Base-by-base conservation (phyloP, 2,888 invertebrate species). In the Mesochorus sp. region DNA sequence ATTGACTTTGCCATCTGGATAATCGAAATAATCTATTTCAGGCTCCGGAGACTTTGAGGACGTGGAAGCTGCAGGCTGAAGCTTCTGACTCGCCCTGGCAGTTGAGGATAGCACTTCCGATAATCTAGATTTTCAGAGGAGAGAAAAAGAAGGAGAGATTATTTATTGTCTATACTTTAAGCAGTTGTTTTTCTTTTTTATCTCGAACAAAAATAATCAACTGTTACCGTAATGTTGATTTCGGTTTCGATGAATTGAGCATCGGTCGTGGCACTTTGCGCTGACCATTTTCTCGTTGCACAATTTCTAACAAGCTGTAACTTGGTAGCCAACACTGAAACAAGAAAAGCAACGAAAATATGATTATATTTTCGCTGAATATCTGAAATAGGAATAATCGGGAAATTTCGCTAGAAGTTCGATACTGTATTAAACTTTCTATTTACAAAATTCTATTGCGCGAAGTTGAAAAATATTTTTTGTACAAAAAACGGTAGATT, bases 241-340 rank as follows among this genome's bases (percentile, higher is more conserved):
- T 84, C 14, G 85, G 82, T 75, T 82, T 88, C 17, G 87, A 83
- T 73, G 87, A 85, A 76, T 89, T 90, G 49, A 92, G 86, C 84
- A 94, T 93, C 49, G 96, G 96, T 44, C 95, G 95, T 37, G 96
- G 96, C 80, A 96, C 95, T 89, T 95, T 95, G 0, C 96, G 93
- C 88, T 95, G 95, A 86, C 97, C 94, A 89, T 94, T 94, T 92
- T 97, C 94, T 71, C 97, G 94, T 85, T 96, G 95, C 76, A 97
- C 91, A 79, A 97, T 94, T 88, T 97, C 96, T 87, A 97, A 91
- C 82, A 98, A 93, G 88, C 96, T 96, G 90, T 96, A 95, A 81
- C 96, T 95, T 0, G 98, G 98, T 85, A 97, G 91, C 97, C 97
- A 98, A 79, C 97, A 97, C 94, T 96, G 91, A 4, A 92, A 89